phyloP scores from a whole-genome alignment of 2,888 invertebrate genomes.

The Leptinotarsa juncta region DNA sequence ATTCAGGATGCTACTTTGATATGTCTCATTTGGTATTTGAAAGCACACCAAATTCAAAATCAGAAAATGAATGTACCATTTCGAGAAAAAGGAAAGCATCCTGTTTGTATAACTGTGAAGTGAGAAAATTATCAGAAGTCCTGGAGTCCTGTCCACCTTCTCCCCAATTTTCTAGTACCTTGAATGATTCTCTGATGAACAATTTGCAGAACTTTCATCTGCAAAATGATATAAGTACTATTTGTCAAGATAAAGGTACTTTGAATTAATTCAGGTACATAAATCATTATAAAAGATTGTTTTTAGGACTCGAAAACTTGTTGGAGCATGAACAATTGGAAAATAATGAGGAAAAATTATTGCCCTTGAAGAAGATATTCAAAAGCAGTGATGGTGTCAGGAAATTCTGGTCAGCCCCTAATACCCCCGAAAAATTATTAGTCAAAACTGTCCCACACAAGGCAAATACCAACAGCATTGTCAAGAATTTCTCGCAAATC shows the following conservation, averaged over 20 bases:
- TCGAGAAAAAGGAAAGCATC: conserved; percentile 56
- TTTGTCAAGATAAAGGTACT: conserved; percentile 20
- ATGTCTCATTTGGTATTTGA: conserved; percentile 40
- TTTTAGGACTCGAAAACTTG: neutral
- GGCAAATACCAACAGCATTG: conserved; percentile 43
- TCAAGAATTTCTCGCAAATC: conserved; percentile 51
- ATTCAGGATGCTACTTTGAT: conserved; percentile 42
- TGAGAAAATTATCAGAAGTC: conserved; percentile 45
- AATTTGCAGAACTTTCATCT: conserved; percentile 55
- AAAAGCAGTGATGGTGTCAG: conserved; percentile 20
- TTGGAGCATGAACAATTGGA: conserved; percentile 11
- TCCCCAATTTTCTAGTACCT: conserved; percentile 57
- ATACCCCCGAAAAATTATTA: conserved; percentile 48
- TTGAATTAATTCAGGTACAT: neutral
- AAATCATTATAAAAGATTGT: neutral
- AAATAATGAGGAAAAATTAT: neutral
- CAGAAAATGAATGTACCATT: conserved; percentile 36
- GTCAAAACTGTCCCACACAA: conserved; percentile 23
- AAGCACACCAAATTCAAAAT: conserved; percentile 48
- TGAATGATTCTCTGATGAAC: conserved; percentile 58
- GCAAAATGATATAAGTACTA: conserved; percentile 30
- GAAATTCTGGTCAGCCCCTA: conserved; percentile 43
- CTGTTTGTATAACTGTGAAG: conserved; percentile 36
- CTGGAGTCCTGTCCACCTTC: conserved; percentile 48
- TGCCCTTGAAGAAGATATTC: conserved; percentile 28